Percentiles rank a stretch among this genome's conserved stretches.
phyloP scores from a whole-genome alignment of 2,113 vertebrate genomes.

The Calcarius ornatus region DNA sequence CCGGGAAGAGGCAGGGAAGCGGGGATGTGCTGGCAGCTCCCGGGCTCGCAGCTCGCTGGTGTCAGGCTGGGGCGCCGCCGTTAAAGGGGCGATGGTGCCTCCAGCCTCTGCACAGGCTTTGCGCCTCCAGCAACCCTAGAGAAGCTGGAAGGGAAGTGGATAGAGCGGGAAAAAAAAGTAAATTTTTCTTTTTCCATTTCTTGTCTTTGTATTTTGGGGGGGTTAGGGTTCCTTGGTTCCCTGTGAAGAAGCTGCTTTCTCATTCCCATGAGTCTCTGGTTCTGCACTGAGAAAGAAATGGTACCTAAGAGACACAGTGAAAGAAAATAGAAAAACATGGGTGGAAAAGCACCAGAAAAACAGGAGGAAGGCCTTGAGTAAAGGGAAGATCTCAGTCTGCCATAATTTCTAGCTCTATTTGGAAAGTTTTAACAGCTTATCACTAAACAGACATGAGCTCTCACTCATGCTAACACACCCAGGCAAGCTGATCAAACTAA shows the following conservation, averaged over 20 bases:
- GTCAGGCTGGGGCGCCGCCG: neutral
- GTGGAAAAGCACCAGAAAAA: neutral
- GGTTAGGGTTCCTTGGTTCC: neutral
- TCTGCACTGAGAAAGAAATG: neutral
- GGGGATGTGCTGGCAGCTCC: slow-evolving; percentile 33
- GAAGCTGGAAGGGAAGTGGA: neutral
- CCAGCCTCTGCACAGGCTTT: neutral
- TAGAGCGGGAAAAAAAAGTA: neutral
- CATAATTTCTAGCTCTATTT: neutral
- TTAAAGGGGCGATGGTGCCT: slow-evolving; percentile 7
- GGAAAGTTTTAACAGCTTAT: slow-evolving; percentile 28
- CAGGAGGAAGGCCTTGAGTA: neutral
- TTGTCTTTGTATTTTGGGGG: neutral
- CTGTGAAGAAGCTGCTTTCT: neutral
- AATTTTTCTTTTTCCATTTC: neutral
- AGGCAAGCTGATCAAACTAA: slow-evolving; percentile 46
- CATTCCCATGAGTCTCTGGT: neutral
- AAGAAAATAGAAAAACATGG: neutral
- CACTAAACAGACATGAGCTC: neutral
- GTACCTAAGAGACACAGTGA: neutral
- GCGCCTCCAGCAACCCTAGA: neutral
- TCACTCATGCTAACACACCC: slow-evolving; percentile 14
- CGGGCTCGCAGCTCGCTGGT: neutral
- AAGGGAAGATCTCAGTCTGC: neutral
- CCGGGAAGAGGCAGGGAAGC: neutral